Evolutionary conservation across 2,888 invertebrate species (phyloP).

Genomic region (Oscheius sp.): DNA sequence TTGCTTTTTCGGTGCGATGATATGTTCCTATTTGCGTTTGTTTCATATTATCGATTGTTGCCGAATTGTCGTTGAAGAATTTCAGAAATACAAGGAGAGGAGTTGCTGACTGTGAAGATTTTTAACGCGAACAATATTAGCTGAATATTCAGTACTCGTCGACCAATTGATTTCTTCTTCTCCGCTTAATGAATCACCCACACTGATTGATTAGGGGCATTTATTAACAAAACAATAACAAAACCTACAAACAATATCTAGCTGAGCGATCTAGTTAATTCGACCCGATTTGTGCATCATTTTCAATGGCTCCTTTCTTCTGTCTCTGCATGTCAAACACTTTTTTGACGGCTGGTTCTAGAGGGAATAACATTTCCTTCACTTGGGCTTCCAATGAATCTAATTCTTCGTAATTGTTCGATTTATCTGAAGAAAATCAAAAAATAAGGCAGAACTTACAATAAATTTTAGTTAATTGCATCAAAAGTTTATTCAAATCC

Average conservation of each 20-base stretch:
- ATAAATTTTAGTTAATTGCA: conserved; percentile 20
- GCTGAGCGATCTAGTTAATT: background rate
- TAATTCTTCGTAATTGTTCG: background rate
- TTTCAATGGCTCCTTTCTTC: conserved; percentile 7
- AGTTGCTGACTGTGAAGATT: too few species aligned
- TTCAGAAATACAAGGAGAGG: too few species aligned
- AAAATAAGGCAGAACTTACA: conserved; percentile 10
- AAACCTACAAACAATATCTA: conserved; percentile 11
- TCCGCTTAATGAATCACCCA: background rate
- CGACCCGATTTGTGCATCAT: background rate
- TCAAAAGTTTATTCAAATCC: conserved; percentile 22
- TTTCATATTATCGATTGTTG: too few species aligned
- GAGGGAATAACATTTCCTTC: conserved; percentile 23
- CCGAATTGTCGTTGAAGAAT: too few species aligned
- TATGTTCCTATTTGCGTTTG: too few species aligned
- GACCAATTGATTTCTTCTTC: background rate
- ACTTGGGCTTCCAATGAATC: conserved; percentile 6
- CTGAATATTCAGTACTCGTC: too few species aligned
- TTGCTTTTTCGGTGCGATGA: too few species aligned
- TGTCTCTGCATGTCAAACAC: conserved; percentile 9
- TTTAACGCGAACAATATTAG: too few species aligned
- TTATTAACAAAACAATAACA: conserved; percentile 11
- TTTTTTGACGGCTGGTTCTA: conserved; percentile 11
- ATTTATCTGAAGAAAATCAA: conserved; percentile 20
- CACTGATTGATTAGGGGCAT: too few species aligned